Evolutionary conservation across 2,113 vertebrate genomes (phyloP), one percentile per base, ranked within the genome.

Genomic region (Nannospalax galili): DNA sequence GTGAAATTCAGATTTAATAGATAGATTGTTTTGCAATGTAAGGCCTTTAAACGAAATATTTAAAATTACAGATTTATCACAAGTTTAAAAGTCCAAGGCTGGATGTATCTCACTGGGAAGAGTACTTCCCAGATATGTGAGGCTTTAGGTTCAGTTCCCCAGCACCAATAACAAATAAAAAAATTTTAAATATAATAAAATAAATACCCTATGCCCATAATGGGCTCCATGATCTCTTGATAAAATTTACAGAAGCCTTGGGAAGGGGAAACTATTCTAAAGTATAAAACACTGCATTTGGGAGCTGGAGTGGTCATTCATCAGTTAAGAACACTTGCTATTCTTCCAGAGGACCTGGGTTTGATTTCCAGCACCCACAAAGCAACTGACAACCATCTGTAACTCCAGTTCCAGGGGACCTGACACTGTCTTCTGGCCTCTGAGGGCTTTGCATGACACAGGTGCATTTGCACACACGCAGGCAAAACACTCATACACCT

Each of bases 1-100:
- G 22, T 81, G 37, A 90, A 65, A 42, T 90, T 80, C 28, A 90
- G 35, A 90, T 78, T 85, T 90, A 85, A 81, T n/a, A 93, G 32
- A 87, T 6, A 15, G 42, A 89, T n/a, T 93, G 2, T 58, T 28
- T 60, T 89, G 5, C 4, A 28, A 69, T 78, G 73, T 72, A 90
- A 30, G 32, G 6, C 16, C 80, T 78, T 88, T 73, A 93, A 79
- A 52, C 69, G 14, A 84, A 89, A 94, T 70, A 91, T 20, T 74
- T 42, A 81, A 95, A 94, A 77, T 93, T 73, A 0, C 1, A 90
- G 3, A 78, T 82, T 91, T 16, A 35, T 14, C 64, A 20, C 42
- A 91, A 81, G 1, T 89, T 86, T 92, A n/a, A 80, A 89, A 93
- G 7, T 17, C 40, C 26, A 64, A 16, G 11, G 56, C 17, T 80